phyloP scores from a whole-genome alignment of 2,797 vertebrate genomes.

The Scolopax bukidnonensis region DNA sequence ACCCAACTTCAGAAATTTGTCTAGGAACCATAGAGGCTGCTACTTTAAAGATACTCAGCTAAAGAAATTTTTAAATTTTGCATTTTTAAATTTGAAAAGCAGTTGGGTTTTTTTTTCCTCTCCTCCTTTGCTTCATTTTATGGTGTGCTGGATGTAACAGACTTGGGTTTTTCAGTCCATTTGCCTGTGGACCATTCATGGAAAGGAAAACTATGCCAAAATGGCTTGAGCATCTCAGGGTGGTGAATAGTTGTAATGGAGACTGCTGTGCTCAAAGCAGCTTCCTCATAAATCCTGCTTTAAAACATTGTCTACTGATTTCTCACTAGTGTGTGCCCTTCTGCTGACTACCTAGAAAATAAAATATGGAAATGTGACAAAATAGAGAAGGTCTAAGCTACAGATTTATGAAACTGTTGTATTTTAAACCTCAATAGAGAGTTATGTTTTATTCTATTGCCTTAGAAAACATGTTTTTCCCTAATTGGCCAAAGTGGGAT shows the following conservation, averaged over 20 bases:
- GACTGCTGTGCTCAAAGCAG: neutral
- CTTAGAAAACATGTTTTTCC: neutral
- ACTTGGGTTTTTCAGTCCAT: neutral
- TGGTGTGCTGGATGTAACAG: neutral
- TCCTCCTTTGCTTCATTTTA: neutral
- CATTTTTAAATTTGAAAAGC: neutral
- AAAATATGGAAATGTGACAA: neutral
- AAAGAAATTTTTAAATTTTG: neutral
- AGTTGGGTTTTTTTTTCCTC: neutral
- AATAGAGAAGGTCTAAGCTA: neutral
- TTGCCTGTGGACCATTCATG: neutral
- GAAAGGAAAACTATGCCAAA: neutral
- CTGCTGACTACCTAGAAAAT: neutral
- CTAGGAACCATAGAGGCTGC: neutral
- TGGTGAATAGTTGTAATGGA: neutral
- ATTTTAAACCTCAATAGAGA: neutral
- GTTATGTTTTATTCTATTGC: neutral
- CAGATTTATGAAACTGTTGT: conserved; percentile 18
- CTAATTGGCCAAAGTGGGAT: conserved; percentile 25
- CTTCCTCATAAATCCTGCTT: neutral
- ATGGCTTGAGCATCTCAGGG: neutral
- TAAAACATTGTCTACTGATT: neutral
- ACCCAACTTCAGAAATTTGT: neutral
- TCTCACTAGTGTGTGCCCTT: neutral
- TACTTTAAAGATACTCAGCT: neutral